These are phyloP conservation scores for Alsophila aescularia DNA, from an alignment of 2,888 invertebrate genomes.

Conservation along the genomic window DNA sequence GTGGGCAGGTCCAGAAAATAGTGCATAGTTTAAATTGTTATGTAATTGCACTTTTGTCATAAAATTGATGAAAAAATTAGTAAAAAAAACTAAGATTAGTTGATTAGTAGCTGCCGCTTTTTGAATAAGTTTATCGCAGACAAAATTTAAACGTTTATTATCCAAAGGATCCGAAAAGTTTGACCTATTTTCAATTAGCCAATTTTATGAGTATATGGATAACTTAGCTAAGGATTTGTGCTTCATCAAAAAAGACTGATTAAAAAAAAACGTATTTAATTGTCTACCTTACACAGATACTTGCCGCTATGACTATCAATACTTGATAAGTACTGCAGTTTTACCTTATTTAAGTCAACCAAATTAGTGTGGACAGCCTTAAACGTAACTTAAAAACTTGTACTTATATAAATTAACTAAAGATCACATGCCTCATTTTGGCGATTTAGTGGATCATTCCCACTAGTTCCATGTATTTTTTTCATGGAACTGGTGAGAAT, in stretches of 20 bases:
- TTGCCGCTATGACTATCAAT: constrained; percentile 17
- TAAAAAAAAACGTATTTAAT: constrained; percentile 9
- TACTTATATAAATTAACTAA: constrained; percentile 78
- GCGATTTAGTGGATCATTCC: too few species aligned
- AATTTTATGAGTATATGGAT: neutral
- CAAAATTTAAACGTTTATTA: constrained; percentile 5
- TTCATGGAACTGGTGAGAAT: too few species aligned
- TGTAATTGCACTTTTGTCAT: constrained; percentile 69
- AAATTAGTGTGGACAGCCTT: constrained; percentile 46
- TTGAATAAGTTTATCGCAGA: constrained; percentile 20
- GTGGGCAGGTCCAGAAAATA: neutral
- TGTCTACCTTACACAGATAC: constrained; percentile 7
- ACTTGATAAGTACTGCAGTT: constrained; percentile 21
- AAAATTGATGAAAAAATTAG: constrained; percentile 26
- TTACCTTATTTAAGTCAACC: constrained; percentile 12
- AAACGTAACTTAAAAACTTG: constrained; percentile 66
- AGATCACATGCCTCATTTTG: constrained; percentile 65
- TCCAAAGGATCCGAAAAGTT: neutral
- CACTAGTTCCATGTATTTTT: too few species aligned
- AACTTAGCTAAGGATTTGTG: neutral
- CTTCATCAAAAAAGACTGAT: neutral
- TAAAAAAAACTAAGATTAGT: neutral
- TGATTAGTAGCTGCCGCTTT: constrained; percentile 3
- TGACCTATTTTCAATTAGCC: neutral
- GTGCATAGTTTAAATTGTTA: constrained; percentile 49